These are phyloP conservation scores for Proctacanthus coquilletti DNA, from an alignment of 1,140 invertebrate species.

Conservation along the genomic window DNA sequence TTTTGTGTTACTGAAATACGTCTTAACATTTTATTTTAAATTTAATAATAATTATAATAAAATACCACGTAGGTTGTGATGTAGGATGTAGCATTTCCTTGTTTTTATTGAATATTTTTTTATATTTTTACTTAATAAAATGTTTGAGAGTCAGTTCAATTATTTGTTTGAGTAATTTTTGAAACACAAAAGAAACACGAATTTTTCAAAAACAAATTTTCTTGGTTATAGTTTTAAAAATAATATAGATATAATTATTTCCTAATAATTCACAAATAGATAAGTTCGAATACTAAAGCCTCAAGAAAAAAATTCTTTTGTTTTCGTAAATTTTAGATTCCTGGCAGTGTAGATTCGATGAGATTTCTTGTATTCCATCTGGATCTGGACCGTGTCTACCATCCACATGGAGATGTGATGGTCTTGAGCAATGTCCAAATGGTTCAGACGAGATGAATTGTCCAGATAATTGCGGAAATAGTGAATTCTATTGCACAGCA, in stretches of 20 bases:
- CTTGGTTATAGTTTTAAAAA: too few relatives aligned
- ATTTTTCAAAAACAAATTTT: too few relatives aligned
- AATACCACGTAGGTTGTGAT: neutral
- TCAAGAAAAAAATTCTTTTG: slow-evolving; percentile 4
- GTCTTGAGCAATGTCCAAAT: slow-evolving; percentile 47
- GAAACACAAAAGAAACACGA: too few relatives aligned
- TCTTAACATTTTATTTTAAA: neutral
- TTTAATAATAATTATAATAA: too few relatives aligned
- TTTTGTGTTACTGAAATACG: neutral
- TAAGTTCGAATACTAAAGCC: too few relatives aligned
- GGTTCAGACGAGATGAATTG: slow-evolving; percentile 47
- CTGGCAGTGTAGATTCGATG: slow-evolving; percentile 42
- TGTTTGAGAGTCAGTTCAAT: too few relatives aligned
- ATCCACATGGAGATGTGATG: slow-evolving; percentile 44
- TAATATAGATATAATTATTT: too few relatives aligned
- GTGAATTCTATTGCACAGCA: slow-evolving; percentile 38
- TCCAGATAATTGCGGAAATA: slow-evolving; percentile 35
- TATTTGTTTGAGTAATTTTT: too few relatives aligned
- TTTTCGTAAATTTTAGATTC: slow-evolving; percentile 24
- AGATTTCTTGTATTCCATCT: slow-evolving; percentile 34
- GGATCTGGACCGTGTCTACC: slow-evolving; percentile 37
- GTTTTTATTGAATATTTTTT: too few relatives aligned
- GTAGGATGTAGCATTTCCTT: neutral
- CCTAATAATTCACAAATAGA: too few relatives aligned
- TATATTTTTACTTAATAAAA: too few relatives aligned